phyloP scores from a whole-genome alignment of 2,888 invertebrate genomes.

The Aleiodes leptofemur region DNA sequence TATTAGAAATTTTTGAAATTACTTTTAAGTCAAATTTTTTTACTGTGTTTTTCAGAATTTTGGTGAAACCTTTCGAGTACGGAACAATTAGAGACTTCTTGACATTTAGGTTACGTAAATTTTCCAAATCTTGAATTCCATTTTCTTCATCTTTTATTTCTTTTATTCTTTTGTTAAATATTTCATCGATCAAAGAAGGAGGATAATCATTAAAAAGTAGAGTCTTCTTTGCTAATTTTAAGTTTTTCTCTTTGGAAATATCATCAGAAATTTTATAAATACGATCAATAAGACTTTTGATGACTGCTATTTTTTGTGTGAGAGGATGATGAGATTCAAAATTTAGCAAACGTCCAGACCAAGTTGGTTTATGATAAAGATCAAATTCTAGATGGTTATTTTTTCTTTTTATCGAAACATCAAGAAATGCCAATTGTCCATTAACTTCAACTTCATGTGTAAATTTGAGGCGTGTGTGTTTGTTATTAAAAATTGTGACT shows the following conservation, averaged over 20 bases:
- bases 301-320: too few species aligned
- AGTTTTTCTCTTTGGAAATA: background rate
- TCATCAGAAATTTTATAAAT: background rate
- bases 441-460: too few species aligned
- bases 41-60: too few species aligned
- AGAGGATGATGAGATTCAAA: too few species aligned
- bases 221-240: background rate
- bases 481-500: too few species aligned
- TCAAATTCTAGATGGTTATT: too few species aligned
- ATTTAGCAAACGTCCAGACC: too few species aligned
- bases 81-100: background rate
- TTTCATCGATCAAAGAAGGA: background rate
- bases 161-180: background rate
- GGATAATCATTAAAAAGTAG: constrained; percentile 1
- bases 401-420: too few species aligned
- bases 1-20: background rate
- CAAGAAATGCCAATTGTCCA: too few species aligned
- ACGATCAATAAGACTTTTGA: background rate
- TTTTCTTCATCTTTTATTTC: background rate
- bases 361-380: too few species aligned
- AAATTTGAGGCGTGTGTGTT: too few species aligned
- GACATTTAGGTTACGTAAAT: background rate
- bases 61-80: background rate
- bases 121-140: background rate
- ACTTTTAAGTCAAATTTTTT: too few species aligned